Evolutionary conservation across 2,888 invertebrate species (phyloP), one percentile per base, ranked within the genome.

Genomic region (Dryadula phaetusa): DNA sequence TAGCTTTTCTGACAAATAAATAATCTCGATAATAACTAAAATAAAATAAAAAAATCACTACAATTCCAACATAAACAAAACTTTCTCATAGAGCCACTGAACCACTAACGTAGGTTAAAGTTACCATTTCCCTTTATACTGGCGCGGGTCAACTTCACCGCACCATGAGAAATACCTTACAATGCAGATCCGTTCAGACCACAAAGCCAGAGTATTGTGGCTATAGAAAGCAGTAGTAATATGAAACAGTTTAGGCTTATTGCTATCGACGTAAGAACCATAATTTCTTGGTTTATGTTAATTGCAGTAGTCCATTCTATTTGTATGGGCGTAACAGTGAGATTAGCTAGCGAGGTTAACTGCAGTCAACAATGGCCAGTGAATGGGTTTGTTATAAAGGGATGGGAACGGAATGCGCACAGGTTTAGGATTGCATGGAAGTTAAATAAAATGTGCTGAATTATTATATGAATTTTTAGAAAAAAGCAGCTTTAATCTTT

Each of bases 351-450:
- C 12, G 28, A 49, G 40, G 47, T 40, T 10, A 16, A 34, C 20
- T 49, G 58, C 58, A 58, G 34, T 56, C 37, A 25, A 64, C 46
- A 47, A 64, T 64, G 28, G 44, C 44, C 60, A 44, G 25, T 44
- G 56, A 60, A 58, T 58, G 49, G 40, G 40, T 58, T 42, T 25
- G 47, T 49, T 40, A 49, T 58, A 64, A 49, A 58, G 58, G 64
- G 58, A 58, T 64, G 58, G 58, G 58, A 64, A 64, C 47, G 46
- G 54, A 56, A 46, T 64, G 58, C 28, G 56, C 49, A 25, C 46
- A 49, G 25, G 49, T 64, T 58, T 49, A 58, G 64, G 64, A 58
- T 64, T 28, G 32, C 34, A 37, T 28, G 44, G 60, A 28, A 44
- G 44, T 44, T 28, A 5, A 28, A 28, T 25, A 18, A 18, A 58